Evolutionary conservation across 1,140 invertebrate genomes (phyloP).

Genomic region (Aporrectodea caliginosa): DNA sequence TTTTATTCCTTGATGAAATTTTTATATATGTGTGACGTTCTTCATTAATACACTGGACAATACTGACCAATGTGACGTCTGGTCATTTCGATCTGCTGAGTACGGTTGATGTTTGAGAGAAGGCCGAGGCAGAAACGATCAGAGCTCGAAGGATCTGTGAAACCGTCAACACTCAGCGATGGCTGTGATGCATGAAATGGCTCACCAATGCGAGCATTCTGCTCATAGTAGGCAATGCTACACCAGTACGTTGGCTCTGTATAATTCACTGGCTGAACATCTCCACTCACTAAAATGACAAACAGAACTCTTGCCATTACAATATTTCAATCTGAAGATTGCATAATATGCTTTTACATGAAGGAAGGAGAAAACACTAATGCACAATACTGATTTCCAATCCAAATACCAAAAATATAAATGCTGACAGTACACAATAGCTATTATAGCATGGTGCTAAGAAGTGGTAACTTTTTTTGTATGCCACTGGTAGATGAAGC

Average conservation of each 20-base stretch:
- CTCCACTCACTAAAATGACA: constrained; percentile 1
- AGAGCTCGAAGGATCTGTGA: constrained; percentile 87
- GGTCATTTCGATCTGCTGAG: constrained; percentile 96
- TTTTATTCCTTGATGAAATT: too few species aligned
- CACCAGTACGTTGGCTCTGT: constrained; percentile 93
- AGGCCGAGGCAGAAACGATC: constrained; percentile 90
- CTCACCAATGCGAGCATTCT: constrained; percentile 91
- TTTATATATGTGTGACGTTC: too few species aligned
- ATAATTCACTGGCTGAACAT: constrained; percentile 48
- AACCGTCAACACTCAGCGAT: constrained; percentile 90
- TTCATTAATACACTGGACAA: too few species aligned
- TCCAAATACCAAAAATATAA: too few species aligned
- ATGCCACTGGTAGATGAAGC: too few species aligned
- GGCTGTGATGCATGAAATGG: constrained; percentile 82
- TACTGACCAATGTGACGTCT: constrained; percentile 85
- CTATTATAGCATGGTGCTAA: too few species aligned
- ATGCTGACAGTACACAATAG: too few species aligned
- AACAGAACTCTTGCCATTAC: neutral
- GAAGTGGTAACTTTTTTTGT: too few species aligned
- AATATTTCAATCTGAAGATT: too few species aligned
- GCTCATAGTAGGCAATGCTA: constrained; percentile 90
- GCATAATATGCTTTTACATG: too few species aligned
- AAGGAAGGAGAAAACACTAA: too few species aligned
- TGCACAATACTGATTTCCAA: too few species aligned
- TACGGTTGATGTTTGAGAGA: constrained; percentile 92